Conservation (phyloP, 2,888 invertebrate genomes). For the Hypercompe scribonia region DNA sequence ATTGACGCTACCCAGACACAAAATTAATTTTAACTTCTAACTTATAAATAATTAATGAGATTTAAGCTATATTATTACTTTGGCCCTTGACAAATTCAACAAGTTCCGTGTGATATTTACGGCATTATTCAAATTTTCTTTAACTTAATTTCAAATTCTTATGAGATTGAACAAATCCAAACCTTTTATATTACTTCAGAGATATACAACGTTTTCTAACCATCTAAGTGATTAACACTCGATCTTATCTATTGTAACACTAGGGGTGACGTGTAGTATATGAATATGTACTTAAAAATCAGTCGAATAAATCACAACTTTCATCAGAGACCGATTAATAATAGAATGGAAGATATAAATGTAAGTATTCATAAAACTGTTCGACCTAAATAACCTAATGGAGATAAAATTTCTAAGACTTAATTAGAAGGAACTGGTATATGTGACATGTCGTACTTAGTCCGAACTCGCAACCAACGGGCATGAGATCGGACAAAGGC, state of each 20-base stretch:
- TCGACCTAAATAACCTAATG: slow-evolving; percentile 19
- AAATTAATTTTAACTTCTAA: slow-evolving; percentile 39
- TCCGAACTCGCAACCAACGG: slow-evolving; percentile 29
- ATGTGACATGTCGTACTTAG: slow-evolving; percentile 22
- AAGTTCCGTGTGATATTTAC: slow-evolving; percentile 33
- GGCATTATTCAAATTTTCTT: slow-evolving; percentile 37
- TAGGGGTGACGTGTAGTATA: neutral
- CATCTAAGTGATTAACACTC: neutral
- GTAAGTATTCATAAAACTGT: slow-evolving; percentile 10
- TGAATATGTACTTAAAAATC: neutral
- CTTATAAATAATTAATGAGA: slow-evolving; percentile 38
- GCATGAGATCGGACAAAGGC: slow-evolving; percentile 43
- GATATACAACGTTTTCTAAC: neutral
- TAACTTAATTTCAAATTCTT: slow-evolving; percentile 52
- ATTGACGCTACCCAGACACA: slow-evolving; percentile 25
- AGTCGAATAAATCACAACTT: neutral
- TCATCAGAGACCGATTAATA: neutral
- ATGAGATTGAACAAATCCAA: no score
- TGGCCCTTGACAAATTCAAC: slow-evolving; percentile 30
- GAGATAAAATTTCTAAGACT: slow-evolving; percentile 34
- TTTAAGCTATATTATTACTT: slow-evolving; percentile 12
- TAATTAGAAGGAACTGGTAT: slow-evolving; percentile 30
- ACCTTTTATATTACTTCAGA: no score
- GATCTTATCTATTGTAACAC: neutral
- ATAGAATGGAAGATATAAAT: no score